Evolutionary conservation across 2,113 vertebrate genomes (phyloP).

Genomic region (Sula dactylatra): DNA sequence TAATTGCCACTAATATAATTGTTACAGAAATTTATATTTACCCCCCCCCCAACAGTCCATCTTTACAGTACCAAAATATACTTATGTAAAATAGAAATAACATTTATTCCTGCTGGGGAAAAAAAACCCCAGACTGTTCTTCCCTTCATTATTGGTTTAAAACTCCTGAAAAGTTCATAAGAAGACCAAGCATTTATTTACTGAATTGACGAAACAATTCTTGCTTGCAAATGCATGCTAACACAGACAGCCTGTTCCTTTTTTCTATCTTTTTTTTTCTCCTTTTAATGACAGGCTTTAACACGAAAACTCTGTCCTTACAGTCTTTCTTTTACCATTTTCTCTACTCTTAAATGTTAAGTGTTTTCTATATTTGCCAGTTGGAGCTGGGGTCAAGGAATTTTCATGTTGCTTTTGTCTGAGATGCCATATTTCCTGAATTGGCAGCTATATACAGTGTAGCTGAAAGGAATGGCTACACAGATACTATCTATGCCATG

Average conservation of each 20-base stretch:
- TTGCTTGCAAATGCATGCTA: neutral
- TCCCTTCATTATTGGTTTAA: neutral
- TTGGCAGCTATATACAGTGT: neutral
- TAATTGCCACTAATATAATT: neutral
- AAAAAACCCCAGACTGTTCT: neutral
- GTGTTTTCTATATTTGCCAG: neutral
- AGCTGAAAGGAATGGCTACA: neutral
- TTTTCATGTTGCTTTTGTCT: neutral
- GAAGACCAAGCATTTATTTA: neutral
- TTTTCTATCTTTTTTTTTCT: too few species aligned
- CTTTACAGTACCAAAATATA: neutral
- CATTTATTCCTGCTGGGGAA: neutral
- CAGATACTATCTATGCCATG: neutral
- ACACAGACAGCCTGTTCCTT: accelerated
- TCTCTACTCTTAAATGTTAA: neutral
- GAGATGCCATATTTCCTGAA: neutral
- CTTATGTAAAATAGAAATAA: neutral
- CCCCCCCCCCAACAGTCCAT: neutral
- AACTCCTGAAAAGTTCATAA: neutral
- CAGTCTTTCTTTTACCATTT: neutral
- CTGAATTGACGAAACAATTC: neutral
- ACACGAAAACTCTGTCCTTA: neutral
- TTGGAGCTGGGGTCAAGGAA: neutral
- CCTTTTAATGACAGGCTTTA: neutral
- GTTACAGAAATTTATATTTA: neutral